phyloP scores from a whole-genome alignment of 2,113 vertebrate species.

The Danionella cerebrum region DNA sequence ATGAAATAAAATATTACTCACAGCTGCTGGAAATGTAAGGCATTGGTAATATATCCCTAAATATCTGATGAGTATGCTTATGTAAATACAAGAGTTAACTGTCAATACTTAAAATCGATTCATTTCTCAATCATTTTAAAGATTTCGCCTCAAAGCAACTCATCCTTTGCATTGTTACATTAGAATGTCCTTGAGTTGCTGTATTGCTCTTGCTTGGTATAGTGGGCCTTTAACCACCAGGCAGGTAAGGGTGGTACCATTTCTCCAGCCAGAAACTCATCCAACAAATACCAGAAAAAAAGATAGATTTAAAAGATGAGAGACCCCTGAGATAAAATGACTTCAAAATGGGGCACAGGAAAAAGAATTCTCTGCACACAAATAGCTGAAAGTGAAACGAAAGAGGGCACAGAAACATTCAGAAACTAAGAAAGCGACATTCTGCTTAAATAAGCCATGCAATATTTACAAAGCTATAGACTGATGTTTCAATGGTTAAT shows the following conservation, averaged over 20 bases:
- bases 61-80: neutral
- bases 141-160: neutral
- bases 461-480: slow-evolving; percentile 25
- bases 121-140: neutral
- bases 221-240: neutral
- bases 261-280: neutral
- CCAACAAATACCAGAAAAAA: slow-evolving; percentile 22
- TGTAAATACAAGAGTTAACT: neutral
- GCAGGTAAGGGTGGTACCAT: slow-evolving; percentile 21
- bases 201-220: neutral
- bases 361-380: slow-evolving; percentile 8
- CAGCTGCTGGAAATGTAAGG: slow-evolving; percentile 35
- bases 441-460: slow-evolving; percentile 25
- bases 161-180: neutral
- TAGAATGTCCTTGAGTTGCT: neutral
- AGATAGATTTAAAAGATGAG: slow-evolving; percentile 31
- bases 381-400: neutral
- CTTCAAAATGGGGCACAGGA: neutral
- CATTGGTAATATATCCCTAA: slow-evolving; percentile 19
- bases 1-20: slow-evolving; percentile 25
- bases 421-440: slow-evolving; percentile 7
- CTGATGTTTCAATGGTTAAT: neutral
- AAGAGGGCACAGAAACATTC: neutral
- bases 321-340: slow-evolving; percentile 35
- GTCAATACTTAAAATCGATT: slow-evolving; percentile 5